phyloP scores from a whole-genome alignment of 2,888 invertebrate genomes.

The Diaprepes abbreviatus region DNA sequence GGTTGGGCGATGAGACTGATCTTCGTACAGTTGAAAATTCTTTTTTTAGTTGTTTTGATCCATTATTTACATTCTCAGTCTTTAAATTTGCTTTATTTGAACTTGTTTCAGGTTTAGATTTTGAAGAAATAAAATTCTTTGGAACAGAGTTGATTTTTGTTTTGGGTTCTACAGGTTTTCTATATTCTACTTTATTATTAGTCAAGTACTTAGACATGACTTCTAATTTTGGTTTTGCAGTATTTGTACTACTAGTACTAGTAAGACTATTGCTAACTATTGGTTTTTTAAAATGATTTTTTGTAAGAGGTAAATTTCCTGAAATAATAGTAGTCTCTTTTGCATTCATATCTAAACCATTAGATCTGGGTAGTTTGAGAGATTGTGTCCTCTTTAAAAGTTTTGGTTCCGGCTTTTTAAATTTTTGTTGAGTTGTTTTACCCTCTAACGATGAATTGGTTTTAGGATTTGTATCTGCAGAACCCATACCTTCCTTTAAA shows the following conservation, averaged over 20 bases:
- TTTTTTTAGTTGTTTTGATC: slow-evolving; percentile 3
- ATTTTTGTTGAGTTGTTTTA: slow-evolving; percentile 12
- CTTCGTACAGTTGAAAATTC: slow-evolving; percentile 38
- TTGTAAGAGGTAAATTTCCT: slow-evolving; percentile 13
- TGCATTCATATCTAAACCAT: slow-evolving; percentile 7
- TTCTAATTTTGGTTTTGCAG: background rate
- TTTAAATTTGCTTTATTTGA: background rate
- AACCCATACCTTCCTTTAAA: background rate
- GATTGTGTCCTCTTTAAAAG: slow-evolving; percentile 20
- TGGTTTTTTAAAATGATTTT: slow-evolving; percentile 9
- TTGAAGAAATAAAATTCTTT: background rate
- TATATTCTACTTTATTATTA: slow-evolving; percentile 6
- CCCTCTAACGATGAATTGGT: slow-evolving; percentile 10
- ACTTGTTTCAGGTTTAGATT: background rate
- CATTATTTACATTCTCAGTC: background rate
- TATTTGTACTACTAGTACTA: background rate
- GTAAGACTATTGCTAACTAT: background rate
- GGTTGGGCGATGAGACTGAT: slow-evolving; percentile 52
- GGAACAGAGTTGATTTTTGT: slow-evolving; percentile 16
- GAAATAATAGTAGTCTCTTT: background rate
- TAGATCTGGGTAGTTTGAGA: slow-evolving; percentile 29
- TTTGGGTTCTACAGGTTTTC: slow-evolving; percentile 5
- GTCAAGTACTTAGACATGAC: background rate
- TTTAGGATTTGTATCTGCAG: slow-evolving; percentile 17
- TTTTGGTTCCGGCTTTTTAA: slow-evolving; percentile 13